These are phyloP conservation scores for Lucilia cuprina DNA, from an alignment of 1,140 invertebrate species.

Conservation along the genomic window DNA sequence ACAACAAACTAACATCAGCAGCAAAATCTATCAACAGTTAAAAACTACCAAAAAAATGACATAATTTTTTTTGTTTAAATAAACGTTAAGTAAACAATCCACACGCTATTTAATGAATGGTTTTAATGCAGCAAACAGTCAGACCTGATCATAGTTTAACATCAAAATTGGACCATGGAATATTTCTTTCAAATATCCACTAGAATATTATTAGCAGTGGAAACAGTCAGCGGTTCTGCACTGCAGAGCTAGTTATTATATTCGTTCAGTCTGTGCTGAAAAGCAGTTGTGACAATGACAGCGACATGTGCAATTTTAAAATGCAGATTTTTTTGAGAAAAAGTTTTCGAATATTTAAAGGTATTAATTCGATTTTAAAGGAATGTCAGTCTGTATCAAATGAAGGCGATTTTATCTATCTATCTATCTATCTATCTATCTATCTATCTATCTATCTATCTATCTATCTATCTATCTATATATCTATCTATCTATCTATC, in stretches of 20 bases:
- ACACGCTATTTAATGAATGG: slow-evolving; percentile 31
- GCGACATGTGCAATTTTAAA: background rate
- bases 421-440: too few relatives aligned
- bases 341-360: background rate
- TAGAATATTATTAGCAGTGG: background rate
- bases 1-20: too few relatives aligned
- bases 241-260: too few relatives aligned
- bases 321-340: background rate
- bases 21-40: too few relatives aligned
- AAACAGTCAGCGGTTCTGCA: background rate
- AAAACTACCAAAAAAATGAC: background rate
- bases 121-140: background rate
- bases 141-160: slow-evolving; percentile 19
- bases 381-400: too few relatives aligned
- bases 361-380: background rate
- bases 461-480: too few relatives aligned
- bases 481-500: too few relatives aligned
- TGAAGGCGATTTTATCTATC: too few relatives aligned
- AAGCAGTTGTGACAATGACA: background rate
- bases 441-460: too few relatives aligned
- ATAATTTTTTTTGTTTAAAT: background rate
- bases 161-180: slow-evolving; percentile 22
- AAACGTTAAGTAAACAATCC: slow-evolving; percentile 11
- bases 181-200: background rate
- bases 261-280: too few relatives aligned